These are phyloP conservation scores for Plectropomus leopardus DNA, from an alignment of 2,113 vertebrate genomes.

Conservation along the genomic window DNA sequence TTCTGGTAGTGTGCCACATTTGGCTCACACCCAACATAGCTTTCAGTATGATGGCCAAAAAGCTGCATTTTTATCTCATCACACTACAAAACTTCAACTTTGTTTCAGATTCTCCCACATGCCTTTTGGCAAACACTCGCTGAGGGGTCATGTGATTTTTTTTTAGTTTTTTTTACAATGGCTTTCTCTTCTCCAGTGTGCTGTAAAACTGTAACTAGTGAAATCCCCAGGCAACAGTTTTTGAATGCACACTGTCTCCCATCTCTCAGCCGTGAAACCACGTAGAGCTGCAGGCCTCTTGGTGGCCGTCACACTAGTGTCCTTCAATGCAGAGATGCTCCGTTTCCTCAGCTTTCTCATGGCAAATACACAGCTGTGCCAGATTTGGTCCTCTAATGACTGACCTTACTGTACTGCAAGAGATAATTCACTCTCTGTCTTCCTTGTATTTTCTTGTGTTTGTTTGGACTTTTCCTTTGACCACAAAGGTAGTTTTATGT, in stretches of 20 bases:
- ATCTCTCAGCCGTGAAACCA: conserved; percentile 35
- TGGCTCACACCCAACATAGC: conserved; percentile 18
- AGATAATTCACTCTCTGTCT: background rate
- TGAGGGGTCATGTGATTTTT: conserved; percentile 46
- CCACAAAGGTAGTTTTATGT: background rate
- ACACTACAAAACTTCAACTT: conserved; percentile 38
- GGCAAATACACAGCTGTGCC: conserved; percentile 13
- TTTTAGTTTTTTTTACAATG: conserved; percentile 30
- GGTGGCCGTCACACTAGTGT: conserved; percentile 18
- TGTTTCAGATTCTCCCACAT: conserved; percentile 46
- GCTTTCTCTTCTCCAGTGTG: conserved; percentile 39
- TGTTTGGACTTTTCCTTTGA: background rate
- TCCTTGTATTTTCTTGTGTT: background rate
- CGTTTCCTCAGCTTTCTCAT: background rate
- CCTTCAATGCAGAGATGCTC: conserved; percentile 11
- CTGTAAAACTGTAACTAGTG: conserved; percentile 50
- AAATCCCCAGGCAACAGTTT: conserved; percentile 54
- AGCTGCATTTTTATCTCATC: conserved; percentile 24
- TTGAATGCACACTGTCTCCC: conserved; percentile 40
- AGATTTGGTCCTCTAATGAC: conserved; percentile 21
- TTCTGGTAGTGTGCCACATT: conserved; percentile 14
- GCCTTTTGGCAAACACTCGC: conserved; percentile 45
- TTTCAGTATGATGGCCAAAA: conserved; percentile 28
- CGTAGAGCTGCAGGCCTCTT: conserved; percentile 17
- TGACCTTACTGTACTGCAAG: background rate